These are phyloP conservation scores for Cepphus grylle DNA, from an alignment of 2,113 vertebrate genomes.

Conservation along the genomic window DNA sequence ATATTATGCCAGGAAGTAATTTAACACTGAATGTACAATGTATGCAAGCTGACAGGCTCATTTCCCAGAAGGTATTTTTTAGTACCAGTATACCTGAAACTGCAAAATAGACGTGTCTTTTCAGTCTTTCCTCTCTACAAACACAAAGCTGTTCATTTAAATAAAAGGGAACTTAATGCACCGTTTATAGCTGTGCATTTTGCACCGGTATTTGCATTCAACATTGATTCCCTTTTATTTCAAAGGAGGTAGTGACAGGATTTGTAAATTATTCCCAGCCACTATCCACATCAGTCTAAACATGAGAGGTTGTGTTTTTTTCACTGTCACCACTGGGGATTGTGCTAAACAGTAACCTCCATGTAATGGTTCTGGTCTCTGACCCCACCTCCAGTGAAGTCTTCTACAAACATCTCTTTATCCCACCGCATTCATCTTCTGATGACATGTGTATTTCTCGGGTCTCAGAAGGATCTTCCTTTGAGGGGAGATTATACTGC, in stretches of 20 bases:
- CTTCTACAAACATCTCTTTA: slow-evolving; percentile 21
- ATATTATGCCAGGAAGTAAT: slow-evolving; percentile 14
- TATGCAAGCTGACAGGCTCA: slow-evolving; percentile 5
- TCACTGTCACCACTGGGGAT: neutral
- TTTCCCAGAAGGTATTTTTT: slow-evolving; percentile 48
- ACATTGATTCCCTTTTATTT: slow-evolving; percentile 1
- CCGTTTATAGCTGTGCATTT: slow-evolving; percentile 15
- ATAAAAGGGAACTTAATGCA: slow-evolving; percentile 19
- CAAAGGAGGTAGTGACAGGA: slow-evolving; percentile 2
- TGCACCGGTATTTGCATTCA: slow-evolving; percentile 19
- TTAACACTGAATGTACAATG: slow-evolving; percentile 27
- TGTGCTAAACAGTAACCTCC: slow-evolving; percentile 36
- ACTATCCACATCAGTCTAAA: neutral
- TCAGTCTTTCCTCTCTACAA: slow-evolving; percentile 1
- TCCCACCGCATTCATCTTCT: neutral
- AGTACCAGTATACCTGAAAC: neutral
- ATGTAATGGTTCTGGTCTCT: slow-evolving; percentile 46
- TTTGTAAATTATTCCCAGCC: slow-evolving; percentile 34
- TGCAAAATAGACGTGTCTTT: slow-evolving; percentile 14
- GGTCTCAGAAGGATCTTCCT: neutral
- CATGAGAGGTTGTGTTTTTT: neutral
- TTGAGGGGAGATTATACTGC: neutral
- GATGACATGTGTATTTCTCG: neutral
- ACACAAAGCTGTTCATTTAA: slow-evolving; percentile 38
- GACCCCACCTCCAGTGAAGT: slow-evolving; percentile 27